These are phyloP conservation scores for Vultur gryphus DNA, from an alignment of 2,797 vertebrate genomes.

Conservation along the genomic window DNA sequence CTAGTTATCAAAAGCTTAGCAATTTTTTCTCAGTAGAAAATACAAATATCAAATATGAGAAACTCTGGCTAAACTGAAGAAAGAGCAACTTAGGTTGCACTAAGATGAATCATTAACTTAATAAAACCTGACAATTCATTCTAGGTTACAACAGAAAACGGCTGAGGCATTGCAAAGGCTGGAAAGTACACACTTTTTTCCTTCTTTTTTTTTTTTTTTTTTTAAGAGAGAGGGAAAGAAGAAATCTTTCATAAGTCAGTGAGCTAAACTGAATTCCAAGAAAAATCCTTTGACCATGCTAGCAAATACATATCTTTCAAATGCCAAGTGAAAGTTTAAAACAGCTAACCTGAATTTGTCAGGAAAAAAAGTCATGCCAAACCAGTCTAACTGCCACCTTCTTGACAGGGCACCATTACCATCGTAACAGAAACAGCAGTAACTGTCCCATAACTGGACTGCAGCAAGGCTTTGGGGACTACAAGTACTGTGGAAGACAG, in stretches of 20 bases:
- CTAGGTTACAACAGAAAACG: neutral
- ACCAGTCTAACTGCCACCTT: neutral
- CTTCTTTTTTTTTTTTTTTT: neutral
- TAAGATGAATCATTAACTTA: neutral
- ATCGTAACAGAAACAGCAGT: fast-evolving
- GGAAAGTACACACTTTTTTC: neutral
- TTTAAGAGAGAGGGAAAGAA: neutral
- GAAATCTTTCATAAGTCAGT: neutral
- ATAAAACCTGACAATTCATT: neutral
- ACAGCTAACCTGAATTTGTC: neutral
- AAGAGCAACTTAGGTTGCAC: neutral
- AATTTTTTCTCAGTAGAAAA: neutral
- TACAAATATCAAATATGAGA: neutral
- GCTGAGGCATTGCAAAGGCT: neutral
- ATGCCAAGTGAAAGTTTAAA: neutral
- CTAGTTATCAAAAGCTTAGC: neutral
- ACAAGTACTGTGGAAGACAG: too few species aligned
- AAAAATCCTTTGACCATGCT: neutral
- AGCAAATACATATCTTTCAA: neutral
- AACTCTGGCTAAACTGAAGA: neutral
- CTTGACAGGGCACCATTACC: neutral
- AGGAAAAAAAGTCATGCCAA: neutral
- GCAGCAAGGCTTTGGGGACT: neutral
- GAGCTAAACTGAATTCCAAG: neutral
- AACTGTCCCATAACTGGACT: fast-evolving